These are phyloP conservation scores for Zaprionus vittiger DNA, from an alignment of 1,140 invertebrate species.

Conservation along the genomic window DNA sequence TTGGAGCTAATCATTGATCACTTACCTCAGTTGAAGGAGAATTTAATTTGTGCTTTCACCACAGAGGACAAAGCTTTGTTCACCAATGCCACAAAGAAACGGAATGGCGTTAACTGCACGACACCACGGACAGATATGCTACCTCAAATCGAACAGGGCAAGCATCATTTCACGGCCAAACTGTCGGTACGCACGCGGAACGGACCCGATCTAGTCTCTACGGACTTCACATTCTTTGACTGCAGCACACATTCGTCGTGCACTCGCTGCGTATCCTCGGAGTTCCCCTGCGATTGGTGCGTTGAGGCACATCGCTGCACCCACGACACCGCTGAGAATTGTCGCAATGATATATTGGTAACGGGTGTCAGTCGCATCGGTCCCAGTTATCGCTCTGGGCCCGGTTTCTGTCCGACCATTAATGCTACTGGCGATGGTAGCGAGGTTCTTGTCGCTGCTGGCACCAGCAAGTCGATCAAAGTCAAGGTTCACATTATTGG, in stretches of 20 bases:
- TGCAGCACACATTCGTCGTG: constrained; percentile 98
- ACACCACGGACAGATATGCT: constrained; percentile 96
- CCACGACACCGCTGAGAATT: constrained; percentile 97
- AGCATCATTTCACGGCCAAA: constrained; percentile 99
- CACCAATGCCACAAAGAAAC: constrained; percentile 95
- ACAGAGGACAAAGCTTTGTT: constrained; percentile 95
- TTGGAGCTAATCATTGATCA: constrained; percentile 96
- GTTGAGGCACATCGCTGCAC: constrained; percentile 98
- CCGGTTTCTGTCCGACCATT: constrained; percentile 96
- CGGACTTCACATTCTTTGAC: constrained; percentile 99
- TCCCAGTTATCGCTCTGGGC: constrained; percentile 96
- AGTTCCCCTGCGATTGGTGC: constrained; percentile 98
- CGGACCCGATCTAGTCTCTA: constrained; percentile 96
- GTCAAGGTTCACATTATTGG: constrained; percentile 98
- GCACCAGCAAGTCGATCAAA: constrained; percentile 94
- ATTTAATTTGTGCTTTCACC: constrained; percentile 96
- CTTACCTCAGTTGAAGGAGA: constrained; percentile 93
- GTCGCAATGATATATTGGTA: constrained; percentile 96
- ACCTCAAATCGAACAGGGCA: constrained; percentile 94
- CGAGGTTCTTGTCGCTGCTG: constrained; percentile 96
- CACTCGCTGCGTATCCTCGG: constrained; percentile 96
- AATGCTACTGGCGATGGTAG: constrained; percentile 94
- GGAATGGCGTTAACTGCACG: constrained; percentile 96
- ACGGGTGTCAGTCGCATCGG: constrained; percentile 96
- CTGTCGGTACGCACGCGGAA: constrained; percentile 95